Conservation (phyloP, 2,797 vertebrate genomes). For the Eulemur albifrons region DNA sequence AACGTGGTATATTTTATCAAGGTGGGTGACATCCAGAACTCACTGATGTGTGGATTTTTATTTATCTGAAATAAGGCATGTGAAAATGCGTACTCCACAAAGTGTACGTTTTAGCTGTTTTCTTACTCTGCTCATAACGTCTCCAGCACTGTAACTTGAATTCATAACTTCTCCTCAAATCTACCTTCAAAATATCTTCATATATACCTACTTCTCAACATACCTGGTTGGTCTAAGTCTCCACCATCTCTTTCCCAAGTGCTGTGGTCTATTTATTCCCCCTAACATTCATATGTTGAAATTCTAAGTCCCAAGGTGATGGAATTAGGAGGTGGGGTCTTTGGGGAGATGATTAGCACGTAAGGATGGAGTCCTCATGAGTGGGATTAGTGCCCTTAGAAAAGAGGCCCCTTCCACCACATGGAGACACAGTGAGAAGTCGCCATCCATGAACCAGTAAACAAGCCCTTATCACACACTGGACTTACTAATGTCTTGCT, state of each 20-base stretch:
- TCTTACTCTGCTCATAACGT: not conserved
- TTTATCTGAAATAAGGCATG: not conserved
- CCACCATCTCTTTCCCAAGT: not conserved
- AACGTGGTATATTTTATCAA: not conserved
- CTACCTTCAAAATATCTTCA: not conserved
- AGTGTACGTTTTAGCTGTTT: not conserved
- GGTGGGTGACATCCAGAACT: not conserved
- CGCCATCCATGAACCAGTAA: not conserved
- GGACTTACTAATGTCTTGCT: not conserved
- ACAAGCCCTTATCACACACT: not conserved
- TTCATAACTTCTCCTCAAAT: not conserved
- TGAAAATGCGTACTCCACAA: rapidly evolving
- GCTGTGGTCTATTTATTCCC: not conserved
- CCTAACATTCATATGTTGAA: not conserved
- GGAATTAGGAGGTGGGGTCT: not conserved
- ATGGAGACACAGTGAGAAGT: not conserved
- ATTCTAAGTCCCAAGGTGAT: not conserved
- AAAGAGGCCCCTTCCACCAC: not conserved
- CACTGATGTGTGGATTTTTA: not conserved
- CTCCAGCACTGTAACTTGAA: not conserved
- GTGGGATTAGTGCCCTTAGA: not conserved
- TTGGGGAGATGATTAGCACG: not conserved
- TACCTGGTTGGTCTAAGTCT: not conserved
- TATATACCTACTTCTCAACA: not conserved
- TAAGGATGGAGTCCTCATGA: not conserved